Base-by-base conservation (phyloP, 2,113 vertebrate genomes). In the Pteronura brasiliensis region DNA sequence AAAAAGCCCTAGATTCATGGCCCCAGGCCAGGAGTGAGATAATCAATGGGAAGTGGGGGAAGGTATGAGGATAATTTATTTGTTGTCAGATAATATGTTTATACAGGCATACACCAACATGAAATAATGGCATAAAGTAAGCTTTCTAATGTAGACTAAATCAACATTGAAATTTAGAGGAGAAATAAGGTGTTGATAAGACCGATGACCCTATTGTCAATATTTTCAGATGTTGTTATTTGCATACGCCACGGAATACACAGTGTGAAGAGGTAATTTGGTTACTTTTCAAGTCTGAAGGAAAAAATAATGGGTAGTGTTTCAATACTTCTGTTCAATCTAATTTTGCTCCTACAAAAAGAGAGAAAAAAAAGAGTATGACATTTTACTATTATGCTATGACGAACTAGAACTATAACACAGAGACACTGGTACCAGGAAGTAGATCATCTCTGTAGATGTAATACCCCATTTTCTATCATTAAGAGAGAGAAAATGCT, bases 41-140 rank as follows among this genome's bases (percentile, higher is more conserved):
- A 69, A 97, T 97, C 95, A 90, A 92, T 97, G 65, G 20, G 85
- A 83, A 92, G 72, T 29, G 31, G 65, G 65, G 36, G 67, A 95
- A 92, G 18, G 25, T 29, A 67, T 59, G 21, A 57, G 49, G 21
- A 31, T 92, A 82, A 96, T 90, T 86, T 86, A 96, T 97, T 93
- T 92, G 72, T 88, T 59, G 25, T 83, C 82, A 67, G 86, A 87
- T 84, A 65, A 13, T 80, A 76, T 89, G 63, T 96, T 92, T 87
- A 39, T 34, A 80, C 52, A 21, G 47, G 1, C 21, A 80, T 39
- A 55, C 44, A 23, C 4, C 89, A 74, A 85, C 12, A 42, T 79
- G 90, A 97, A 67, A 65, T n/a, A 86, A 69, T n/a, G 18, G 13
- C 57, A 69, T 59, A 20, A 65, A 85, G 36, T 52, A 76, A 72